Conservation (phyloP, 1,140 invertebrate genomes). For the Coptotermes formosanus region DNA sequence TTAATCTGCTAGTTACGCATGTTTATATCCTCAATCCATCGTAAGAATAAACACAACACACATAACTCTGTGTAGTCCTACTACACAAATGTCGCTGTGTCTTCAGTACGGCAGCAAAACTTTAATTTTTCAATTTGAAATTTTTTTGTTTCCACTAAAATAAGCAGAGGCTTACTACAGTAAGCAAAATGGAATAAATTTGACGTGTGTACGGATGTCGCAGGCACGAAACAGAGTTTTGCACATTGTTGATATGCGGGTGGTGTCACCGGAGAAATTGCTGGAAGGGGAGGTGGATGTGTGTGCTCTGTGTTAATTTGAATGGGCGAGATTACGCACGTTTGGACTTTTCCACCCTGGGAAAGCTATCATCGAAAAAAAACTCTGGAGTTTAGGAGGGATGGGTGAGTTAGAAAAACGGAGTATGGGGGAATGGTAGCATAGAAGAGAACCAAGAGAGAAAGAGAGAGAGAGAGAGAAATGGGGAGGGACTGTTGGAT, state of each 20-base stretch:
- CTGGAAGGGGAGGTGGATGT: not conserved
- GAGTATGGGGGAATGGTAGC: not conserved
- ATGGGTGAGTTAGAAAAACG: constrained; percentile 1
- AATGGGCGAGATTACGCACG: constrained; percentile 35
- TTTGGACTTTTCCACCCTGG: constrained; percentile 27
- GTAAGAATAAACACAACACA: too few relatives aligned
- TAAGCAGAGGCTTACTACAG: too few relatives aligned
- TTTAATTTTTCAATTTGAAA: not conserved
- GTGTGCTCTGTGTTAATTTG: constrained; percentile 32
- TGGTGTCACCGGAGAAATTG: not conserved
- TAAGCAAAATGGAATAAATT: not conserved
- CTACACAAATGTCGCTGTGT: too few relatives aligned
- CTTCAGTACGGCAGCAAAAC: not conserved
- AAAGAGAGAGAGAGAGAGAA: not conserved
- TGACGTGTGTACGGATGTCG: not conserved
- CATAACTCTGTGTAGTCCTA: too few relatives aligned
- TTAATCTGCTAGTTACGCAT: too few relatives aligned
- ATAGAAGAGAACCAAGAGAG: constrained; percentile 23
- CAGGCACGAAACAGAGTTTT: not conserved
- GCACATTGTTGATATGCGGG: not conserved
- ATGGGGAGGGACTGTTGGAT: constrained; percentile 21
- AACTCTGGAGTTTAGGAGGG: not conserved
- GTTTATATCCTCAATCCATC: too few relatives aligned
- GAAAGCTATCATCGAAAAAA: constrained; percentile 27
- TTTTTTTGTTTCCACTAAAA: not conserved